These are phyloP conservation scores for Hypanus sabinus DNA, from an alignment of 2,113 vertebrate species.

Conservation along the genomic window DNA sequence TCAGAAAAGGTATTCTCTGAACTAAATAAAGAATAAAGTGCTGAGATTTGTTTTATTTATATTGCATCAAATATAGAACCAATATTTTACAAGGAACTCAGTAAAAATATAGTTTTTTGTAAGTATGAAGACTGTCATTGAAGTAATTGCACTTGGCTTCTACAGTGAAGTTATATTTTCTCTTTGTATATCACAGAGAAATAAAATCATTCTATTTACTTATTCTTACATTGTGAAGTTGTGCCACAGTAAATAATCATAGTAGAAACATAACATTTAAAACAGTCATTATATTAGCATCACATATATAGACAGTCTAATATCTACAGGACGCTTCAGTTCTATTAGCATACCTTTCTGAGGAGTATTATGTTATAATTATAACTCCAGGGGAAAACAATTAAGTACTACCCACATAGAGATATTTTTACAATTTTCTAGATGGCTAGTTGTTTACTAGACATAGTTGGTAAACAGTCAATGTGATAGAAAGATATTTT, in stretches of 20 bases:
- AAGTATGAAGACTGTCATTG: background rate
- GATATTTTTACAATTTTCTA: background rate
- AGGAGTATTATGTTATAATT: background rate
- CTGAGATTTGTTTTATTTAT: conserved; percentile 28
- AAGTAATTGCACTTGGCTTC: conserved; percentile 10
- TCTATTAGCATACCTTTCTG: background rate
- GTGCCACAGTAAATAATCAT: background rate
- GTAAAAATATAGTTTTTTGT: conserved; percentile 24
- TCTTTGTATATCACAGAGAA: background rate
- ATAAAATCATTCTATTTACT: conserved; percentile 25
- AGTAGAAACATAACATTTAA: conserved; percentile 19
- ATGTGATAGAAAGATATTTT: background rate
- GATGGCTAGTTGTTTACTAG: background rate
- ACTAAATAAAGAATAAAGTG: conserved; percentile 1
- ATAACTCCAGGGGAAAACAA: background rate
- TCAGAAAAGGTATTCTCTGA: background rate
- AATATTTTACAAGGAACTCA: conserved; percentile 25
- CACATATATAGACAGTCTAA: background rate
- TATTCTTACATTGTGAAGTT: background rate
- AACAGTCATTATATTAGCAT: background rate
- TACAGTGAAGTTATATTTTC: conserved; percentile 5
- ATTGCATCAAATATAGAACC: conserved; percentile 25
- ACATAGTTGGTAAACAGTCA: background rate
- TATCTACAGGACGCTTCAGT: background rate
- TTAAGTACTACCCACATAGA: background rate